These are phyloP conservation scores for Cryptophagus acutangulus DNA, from an alignment of 2,888 invertebrate genomes.

Conservation along the genomic window DNA sequence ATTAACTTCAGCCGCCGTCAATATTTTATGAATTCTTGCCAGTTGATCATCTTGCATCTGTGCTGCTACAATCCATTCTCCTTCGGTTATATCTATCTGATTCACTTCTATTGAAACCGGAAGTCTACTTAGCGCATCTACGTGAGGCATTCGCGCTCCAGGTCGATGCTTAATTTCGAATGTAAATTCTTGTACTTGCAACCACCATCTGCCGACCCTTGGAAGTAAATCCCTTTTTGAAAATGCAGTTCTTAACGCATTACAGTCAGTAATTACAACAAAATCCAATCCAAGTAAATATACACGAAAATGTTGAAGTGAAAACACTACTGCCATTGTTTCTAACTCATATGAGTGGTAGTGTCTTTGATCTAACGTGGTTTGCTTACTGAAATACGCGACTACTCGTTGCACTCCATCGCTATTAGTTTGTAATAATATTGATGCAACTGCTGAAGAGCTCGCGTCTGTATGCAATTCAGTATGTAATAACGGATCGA, in stretches of 20 bases:
- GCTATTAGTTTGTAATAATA: conserved; percentile 29
- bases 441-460: conserved; percentile 26
- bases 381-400: conserved; percentile 37
- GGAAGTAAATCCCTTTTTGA: conserved; percentile 33
- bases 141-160: conserved; percentile 18
- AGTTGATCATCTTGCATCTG: conserved; percentile 19
- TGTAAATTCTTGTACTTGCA: conserved; percentile 15
- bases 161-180: conserved; percentile 19
- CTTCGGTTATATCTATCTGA: no score
- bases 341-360: conserved; percentile 40
- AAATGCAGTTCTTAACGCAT: conserved; percentile 29
- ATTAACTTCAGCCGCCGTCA: conserved; percentile 13
- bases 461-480: conserved; percentile 33
- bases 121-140: conserved; percentile 24
- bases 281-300: conserved; percentile 35
- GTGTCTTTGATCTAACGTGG: conserved; percentile 32
- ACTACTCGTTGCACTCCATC: conserved; percentile 27
- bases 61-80: conserved; percentile 20
- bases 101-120: conserved; percentile 10
- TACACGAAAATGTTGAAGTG: conserved; percentile 34
- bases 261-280: conserved; percentile 36
- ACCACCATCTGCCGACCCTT: conserved; percentile 30
- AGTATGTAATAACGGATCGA: conserved; percentile 21
- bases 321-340: conserved; percentile 36
- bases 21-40: conserved; percentile 9